These are phyloP conservation scores for Apis florea DNA, from an alignment of 1,140 invertebrate species.

Conservation along the genomic window DNA sequence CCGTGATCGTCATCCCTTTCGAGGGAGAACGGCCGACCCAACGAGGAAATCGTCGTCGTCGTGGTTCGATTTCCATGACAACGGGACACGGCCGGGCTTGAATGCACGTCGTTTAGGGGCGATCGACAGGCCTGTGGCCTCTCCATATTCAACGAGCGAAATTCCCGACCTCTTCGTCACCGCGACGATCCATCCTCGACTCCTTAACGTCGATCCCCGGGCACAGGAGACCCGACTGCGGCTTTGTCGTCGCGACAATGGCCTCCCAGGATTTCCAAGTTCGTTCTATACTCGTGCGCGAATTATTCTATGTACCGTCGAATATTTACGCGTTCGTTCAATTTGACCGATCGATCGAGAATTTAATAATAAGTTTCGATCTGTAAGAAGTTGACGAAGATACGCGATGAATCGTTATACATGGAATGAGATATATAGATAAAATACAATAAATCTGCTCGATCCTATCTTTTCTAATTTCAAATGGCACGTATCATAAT, in stretches of 20 bases:
- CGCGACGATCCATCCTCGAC: constrained; percentile 64
- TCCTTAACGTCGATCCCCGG: constrained; percentile 64
- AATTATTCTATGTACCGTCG: constrained; percentile 46
- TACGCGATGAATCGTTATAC: too few species aligned
- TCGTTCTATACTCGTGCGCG: constrained; percentile 50
- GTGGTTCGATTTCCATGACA: constrained; percentile 72
- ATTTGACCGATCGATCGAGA: neutral
- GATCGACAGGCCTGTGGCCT: constrained; percentile 69
- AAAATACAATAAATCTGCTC: too few species aligned
- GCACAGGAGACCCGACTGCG: constrained; percentile 29
- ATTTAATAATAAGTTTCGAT: neutral
- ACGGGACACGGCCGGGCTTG: constrained; percentile 60
- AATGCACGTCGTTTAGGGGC: constrained; percentile 72
- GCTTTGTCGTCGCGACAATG: constrained; percentile 66
- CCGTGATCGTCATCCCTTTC: constrained; percentile 29
- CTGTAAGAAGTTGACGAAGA: neutral
- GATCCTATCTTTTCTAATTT: too few species aligned
- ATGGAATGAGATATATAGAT: too few species aligned
- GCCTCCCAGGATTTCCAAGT: constrained; percentile 57
- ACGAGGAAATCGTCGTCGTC: constrained; percentile 51
- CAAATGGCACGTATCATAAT: too few species aligned
- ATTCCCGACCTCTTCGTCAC: constrained; percentile 67
- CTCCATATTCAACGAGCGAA: constrained; percentile 70
- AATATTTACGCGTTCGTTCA: constrained; percentile 10
- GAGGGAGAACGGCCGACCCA: constrained; percentile 15